phyloP scores from a whole-genome alignment of 2,888 invertebrate species.

The Andrena praecox region DNA sequence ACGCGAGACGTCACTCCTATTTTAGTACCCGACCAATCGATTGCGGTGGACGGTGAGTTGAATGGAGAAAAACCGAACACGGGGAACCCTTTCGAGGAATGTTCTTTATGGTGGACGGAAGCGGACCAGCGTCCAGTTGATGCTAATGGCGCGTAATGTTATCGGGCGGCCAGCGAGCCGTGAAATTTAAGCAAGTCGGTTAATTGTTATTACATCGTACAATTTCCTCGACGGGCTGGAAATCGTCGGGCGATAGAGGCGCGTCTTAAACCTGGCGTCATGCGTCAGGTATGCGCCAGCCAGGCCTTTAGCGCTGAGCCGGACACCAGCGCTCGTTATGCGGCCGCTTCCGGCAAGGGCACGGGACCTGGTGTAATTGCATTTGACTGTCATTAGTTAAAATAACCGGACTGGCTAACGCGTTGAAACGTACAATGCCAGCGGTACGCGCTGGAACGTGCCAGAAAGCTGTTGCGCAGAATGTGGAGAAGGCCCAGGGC shows the following conservation, averaged over 20 bases:
- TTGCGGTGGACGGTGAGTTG: constrained; percentile 16
- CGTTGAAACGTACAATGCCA: constrained; percentile 49
- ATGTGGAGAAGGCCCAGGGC: too few species aligned
- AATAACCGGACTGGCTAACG: constrained; percentile 50
- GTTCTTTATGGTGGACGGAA: neutral
- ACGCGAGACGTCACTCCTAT: neutral
- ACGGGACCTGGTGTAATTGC: constrained; percentile 61
- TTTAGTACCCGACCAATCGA: constrained; percentile 20
- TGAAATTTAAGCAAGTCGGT: constrained; percentile 53
- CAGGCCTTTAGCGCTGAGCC: constrained; percentile 42
- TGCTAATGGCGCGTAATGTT: constrained; percentile 27
- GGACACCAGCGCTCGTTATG: constrained; percentile 64
- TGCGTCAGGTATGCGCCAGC: constrained; percentile 55
- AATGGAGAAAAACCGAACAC: neutral
- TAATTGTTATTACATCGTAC: constrained; percentile 59
- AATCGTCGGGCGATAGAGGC: constrained; percentile 26
- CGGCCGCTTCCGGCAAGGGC: constrained; percentile 65
- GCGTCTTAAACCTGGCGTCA: constrained; percentile 51
- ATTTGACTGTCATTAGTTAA: constrained; percentile 58
- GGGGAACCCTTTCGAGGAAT: constrained; percentile 16
- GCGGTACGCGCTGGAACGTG: neutral
- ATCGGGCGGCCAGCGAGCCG: constrained; percentile 41
- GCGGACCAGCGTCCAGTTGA: neutral
- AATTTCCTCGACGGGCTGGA: constrained; percentile 14
- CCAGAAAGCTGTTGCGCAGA: too few species aligned